Evolutionary conservation across 2,113 vertebrate genomes (phyloP), one percentile per base, ranked within the genome.

Genomic region (Bufo bufo): DNA sequence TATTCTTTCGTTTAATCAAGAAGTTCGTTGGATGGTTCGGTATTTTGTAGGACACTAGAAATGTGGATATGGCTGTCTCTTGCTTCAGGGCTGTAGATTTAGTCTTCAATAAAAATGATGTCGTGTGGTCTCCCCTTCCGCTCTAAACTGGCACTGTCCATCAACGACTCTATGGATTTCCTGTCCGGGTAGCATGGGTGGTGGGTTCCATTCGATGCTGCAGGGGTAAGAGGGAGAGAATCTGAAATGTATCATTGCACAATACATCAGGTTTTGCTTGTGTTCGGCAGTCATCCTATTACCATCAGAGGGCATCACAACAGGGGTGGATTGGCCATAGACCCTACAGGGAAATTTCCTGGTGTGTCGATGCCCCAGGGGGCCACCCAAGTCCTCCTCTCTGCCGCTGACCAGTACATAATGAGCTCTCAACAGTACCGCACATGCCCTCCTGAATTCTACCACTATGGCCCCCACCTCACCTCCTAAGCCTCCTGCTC

Each of bases 61-160:
- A 86, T 59, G 0, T n/a, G 90, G 90, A 75, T 3, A 0, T 85
- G 85, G 86, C 83, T 86, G 87, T 85, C 77, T 59, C 20, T n/a
- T 61, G 14, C 66, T 58, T 17, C 8, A 9, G n/a, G 80, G 20
- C 52, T 0, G 88, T 82, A 80, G 20, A 90, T 92, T 79, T 95
- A 91, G 9, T 95, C 95, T 90, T 96, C 96, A 59, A 93, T 92
- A 5, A 92, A 93, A 95, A 94, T 93, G 92, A 94, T 87, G 52
- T 96, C 91, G 11, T 93, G 93, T 12, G 87, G 85, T 91, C 93
- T 95, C 74, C 94, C 95, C 91, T 92, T 93, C 86, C 91, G 92
- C 82, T 96, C 96, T 54, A 92, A 91, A 17, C 93, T 92, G 17
- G 90, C 89, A 58, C 94, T 85, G 19, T 95, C 96, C 93, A 96